Percentiles rank a stretch among this genome's conserved stretches.
Evolutionary conservation across 2,888 invertebrate genomes (phyloP).

Genomic region (Notodonta dromedarius): DNA sequence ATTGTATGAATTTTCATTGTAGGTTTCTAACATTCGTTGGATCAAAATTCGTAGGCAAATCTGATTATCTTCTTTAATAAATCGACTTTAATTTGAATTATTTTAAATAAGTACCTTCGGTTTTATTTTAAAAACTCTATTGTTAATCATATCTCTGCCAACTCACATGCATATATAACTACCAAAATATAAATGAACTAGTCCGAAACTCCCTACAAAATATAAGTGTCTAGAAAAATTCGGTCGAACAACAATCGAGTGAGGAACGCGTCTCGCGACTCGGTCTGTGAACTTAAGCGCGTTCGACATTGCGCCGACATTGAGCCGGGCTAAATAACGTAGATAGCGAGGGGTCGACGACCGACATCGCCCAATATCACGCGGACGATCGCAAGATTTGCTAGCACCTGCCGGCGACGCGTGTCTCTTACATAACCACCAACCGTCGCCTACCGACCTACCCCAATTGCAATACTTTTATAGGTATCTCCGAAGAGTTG

Average conservation of each 20-base stretch:
- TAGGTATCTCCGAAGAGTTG: slow-evolving; percentile 14
- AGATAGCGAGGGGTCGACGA: slow-evolving; percentile 80
- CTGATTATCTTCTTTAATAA: background rate
- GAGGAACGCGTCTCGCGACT: slow-evolving; percentile 67
- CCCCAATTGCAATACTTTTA: slow-evolving; percentile 49
- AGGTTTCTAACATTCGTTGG: background rate
- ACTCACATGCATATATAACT: slow-evolving; percentile 9
- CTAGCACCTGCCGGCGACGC: slow-evolving; percentile 68
- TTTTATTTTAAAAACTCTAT: background rate
- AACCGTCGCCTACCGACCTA: slow-evolving; percentile 54
- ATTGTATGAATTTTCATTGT: background rate
- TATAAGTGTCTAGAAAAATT: slow-evolving; percentile 59
- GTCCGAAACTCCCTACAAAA: slow-evolving; percentile 22
- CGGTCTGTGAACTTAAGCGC: slow-evolving; percentile 76
- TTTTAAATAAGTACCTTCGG: background rate
- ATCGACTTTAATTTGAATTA: background rate
- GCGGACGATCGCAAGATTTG: slow-evolving; percentile 68
- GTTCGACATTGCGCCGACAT: slow-evolving; percentile 81
- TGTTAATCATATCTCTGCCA: slow-evolving; percentile 10
- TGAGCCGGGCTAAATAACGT: slow-evolving; percentile 80
- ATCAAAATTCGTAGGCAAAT: background rate
- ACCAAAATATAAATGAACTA: slow-evolving; percentile 20
- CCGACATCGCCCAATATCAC: slow-evolving; percentile 81
- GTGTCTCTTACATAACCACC: slow-evolving; percentile 58
- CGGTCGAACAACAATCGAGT: slow-evolving; percentile 66